These are phyloP conservation scores for Cottus gobio DNA, from an alignment of 2,113 vertebrate genomes.

Conservation along the genomic window DNA sequence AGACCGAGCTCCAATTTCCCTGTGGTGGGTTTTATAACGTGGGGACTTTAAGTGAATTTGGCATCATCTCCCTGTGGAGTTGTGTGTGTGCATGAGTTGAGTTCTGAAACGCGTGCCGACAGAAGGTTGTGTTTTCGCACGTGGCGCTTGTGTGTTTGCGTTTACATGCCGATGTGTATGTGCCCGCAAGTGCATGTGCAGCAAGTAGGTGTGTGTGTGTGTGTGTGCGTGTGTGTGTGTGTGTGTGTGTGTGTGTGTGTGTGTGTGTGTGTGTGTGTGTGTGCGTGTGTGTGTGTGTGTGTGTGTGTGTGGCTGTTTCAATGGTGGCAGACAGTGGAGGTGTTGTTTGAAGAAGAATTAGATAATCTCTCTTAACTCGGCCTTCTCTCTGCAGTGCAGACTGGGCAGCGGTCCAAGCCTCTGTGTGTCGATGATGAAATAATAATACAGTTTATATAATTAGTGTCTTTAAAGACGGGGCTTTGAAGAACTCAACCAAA, in stretches of 20 bases:
- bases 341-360: slow-evolving; percentile 22
- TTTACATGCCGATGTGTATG: background rate
- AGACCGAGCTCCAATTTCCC: slow-evolving; percentile 37
- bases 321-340: slow-evolving; percentile 28
- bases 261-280: background rate
- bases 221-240: background rate
- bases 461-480: background rate
- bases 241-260: slow-evolving; percentile 10
- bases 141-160: background rate
- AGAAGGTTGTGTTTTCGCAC: slow-evolving; percentile 10
- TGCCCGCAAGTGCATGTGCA: background rate
- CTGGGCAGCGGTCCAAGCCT: slow-evolving; percentile 10
- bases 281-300: background rate
- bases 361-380: slow-evolving; percentile 33
- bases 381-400: slow-evolving; percentile 16
- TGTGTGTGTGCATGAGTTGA: background rate
- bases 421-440: slow-evolving; percentile 11
- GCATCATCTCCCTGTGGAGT: slow-evolving; percentile 29
- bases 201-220: background rate
- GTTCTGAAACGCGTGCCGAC: background rate
- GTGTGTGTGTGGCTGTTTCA: slow-evolving; percentile 14
- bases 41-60: slow-evolving; percentile 46
- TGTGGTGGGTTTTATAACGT: slow-evolving; percentile 41
- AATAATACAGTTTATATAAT: slow-evolving; percentile 8
- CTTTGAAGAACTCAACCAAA: background rate